A percentile compares a stretch with the other conserved stretches of the same genome.
These are phyloP conservation scores for Sigmodon hispidus DNA, from an alignment of 2,113 vertebrate species.

Conservation along the genomic window DNA sequence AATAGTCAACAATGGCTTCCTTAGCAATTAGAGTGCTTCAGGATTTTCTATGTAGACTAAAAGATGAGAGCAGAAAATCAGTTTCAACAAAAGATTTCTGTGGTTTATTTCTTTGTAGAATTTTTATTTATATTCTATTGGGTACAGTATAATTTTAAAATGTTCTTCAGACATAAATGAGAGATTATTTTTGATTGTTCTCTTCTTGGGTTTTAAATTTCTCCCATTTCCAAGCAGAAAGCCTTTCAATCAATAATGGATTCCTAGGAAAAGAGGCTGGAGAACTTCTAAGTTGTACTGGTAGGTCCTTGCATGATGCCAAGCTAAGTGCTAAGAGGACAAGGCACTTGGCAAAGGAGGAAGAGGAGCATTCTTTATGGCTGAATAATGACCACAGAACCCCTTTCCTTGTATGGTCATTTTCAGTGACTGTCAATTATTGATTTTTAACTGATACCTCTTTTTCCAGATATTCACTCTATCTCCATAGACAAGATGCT, in stretches of 20 bases:
- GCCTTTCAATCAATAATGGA: neutral
- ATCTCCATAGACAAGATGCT: neutral
- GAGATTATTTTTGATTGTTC: neutral
- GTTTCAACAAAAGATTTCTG: neutral
- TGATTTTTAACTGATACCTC: neutral
- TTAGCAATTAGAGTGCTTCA: neutral
- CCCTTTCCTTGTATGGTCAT: neutral
- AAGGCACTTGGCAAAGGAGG: neutral
- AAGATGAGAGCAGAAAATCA: constrained; percentile 8
- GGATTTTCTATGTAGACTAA: neutral
- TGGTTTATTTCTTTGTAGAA: neutral
- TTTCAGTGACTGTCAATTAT: neutral
- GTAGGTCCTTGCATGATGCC: fast-evolving
- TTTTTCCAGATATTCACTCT: neutral
- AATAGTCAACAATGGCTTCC: neutral
- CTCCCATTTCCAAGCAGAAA: neutral
- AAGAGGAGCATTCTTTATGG: neutral
- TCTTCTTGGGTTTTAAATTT: neutral
- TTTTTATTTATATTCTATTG: constrained; percentile 28
- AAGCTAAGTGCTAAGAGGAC: neutral
- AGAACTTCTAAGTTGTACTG: neutral
- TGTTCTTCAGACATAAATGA: neutral
- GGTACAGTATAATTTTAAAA: neutral
- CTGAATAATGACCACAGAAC: neutral
- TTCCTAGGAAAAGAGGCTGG: neutral